These are phyloP conservation scores for Xenus cinereus DNA, from an alignment of 2,113 vertebrate species.

Conservation along the genomic window DNA sequence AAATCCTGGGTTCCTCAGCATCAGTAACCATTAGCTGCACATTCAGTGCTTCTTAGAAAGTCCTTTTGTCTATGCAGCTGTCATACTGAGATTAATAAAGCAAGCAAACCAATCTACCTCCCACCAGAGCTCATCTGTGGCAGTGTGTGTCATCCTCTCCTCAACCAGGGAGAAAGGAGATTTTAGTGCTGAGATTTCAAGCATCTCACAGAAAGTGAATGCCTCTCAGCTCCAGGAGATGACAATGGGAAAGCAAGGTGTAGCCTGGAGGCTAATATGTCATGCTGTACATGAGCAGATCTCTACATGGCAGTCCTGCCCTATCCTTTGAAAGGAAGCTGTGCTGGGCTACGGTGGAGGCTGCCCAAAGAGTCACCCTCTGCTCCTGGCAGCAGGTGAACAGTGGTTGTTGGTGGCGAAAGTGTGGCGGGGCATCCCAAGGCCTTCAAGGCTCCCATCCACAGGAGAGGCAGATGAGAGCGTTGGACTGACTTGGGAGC, in stretches of 20 bases:
- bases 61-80: not conserved
- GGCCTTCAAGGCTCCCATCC: not conserved
- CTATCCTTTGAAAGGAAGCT: not conserved
- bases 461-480: not conserved
- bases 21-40: not conserved
- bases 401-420: not conserved
- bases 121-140: accelerated
- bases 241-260: not conserved
- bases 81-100: not conserved
- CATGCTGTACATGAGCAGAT: accelerated
- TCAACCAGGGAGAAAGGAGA: not conserved
- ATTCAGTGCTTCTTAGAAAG: not conserved
- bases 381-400: not conserved
- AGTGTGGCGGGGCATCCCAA: not conserved
- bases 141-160: not conserved
- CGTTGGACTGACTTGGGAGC: not conserved
- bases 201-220: not conserved
- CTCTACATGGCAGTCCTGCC: not conserved
- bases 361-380: not conserved
- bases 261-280: not conserved
- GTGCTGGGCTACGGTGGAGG: not conserved
- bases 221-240: not conserved
- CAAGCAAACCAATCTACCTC: not conserved
- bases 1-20: not conserved
- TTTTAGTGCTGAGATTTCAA: not conserved